Percentiles rank a stretch among this genome's conserved stretches.
phyloP scores from a whole-genome alignment of 2,797 vertebrate species.

The Sebastes itinus region DNA sequence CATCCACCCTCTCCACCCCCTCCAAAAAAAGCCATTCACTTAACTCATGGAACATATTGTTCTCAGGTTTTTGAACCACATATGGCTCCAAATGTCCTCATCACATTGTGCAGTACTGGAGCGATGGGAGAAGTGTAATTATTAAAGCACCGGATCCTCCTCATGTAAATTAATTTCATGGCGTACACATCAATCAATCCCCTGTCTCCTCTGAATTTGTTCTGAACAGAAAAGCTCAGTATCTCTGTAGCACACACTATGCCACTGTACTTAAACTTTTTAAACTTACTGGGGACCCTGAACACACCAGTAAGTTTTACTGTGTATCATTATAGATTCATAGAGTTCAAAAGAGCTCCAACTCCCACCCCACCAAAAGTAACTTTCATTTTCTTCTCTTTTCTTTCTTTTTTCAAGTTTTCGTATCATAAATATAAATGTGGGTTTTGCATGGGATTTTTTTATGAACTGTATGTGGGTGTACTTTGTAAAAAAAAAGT shows the following conservation, averaged over 20 bases:
- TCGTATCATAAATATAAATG: constrained; percentile 56
- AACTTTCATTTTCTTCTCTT: not conserved
- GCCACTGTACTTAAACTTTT: not conserved
- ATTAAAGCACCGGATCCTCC: constrained; percentile 28
- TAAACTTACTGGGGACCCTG: not conserved
- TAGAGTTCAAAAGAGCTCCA: constrained; percentile 1
- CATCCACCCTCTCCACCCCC: not conserved
- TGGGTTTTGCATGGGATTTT: not conserved
- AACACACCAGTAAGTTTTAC: constrained; percentile 2
- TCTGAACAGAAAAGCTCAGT: constrained; percentile 9
- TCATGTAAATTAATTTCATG: constrained; percentile 36
- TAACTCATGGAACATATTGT: constrained; percentile 40
- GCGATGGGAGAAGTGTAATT: constrained; percentile 34
- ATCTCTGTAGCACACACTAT: not conserved
- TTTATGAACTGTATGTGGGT: constrained; percentile 16
- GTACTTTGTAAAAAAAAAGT: constrained; percentile 10
- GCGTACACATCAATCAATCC: constrained; percentile 23
- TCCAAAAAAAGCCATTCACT: not conserved
- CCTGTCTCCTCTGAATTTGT: constrained; percentile 13
- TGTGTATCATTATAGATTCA: constrained; percentile 11
- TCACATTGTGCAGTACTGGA: not conserved
- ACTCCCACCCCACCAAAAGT: not conserved
- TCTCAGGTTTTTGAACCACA: constrained; percentile 37
- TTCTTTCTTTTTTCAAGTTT: constrained; percentile 11
- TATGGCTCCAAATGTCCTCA: constrained; percentile 16